These are phyloP conservation scores for Fragum sueziense DNA, from an alignment of 2,888 invertebrate genomes.

Conservation along the genomic window DNA sequence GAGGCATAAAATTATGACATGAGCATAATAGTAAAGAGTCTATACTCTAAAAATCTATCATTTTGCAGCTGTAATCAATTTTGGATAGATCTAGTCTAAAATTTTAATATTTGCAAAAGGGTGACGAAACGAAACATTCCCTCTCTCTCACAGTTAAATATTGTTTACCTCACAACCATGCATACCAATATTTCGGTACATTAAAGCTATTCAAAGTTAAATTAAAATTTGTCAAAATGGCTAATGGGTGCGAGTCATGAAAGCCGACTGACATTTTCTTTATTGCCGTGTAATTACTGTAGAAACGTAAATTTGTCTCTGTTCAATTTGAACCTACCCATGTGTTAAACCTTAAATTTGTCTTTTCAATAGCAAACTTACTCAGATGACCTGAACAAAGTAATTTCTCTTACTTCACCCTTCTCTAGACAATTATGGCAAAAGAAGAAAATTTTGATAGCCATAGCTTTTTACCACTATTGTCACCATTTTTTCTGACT, in stretches of 20 bases:
- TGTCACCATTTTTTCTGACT: not conserved
- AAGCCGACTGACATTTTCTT: not conserved
- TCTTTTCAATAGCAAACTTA: not conserved
- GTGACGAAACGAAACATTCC: no score
- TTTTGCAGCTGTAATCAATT: no score
- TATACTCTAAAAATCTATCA: no score
- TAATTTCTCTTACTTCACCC: not conserved
- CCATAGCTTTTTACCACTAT: not conserved
- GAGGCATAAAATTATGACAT: no score
- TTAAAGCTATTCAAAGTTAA: not conserved
- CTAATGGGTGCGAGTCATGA: slow-evolving; percentile 1
- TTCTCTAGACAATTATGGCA: not conserved
- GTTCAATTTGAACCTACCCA: not conserved
- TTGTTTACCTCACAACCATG: not conserved
- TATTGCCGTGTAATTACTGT: not conserved
- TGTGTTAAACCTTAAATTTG: slow-evolving; percentile 1
- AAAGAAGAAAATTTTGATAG: not conserved
- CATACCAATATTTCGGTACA: not conserved
- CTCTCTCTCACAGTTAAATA: not conserved
- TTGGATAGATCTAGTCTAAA: not conserved
- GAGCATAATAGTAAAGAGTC: no score
- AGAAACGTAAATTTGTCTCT: not conserved
- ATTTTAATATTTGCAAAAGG: not conserved
- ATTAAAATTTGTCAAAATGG: not conserved
- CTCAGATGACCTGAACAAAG: slow-evolving; percentile 13